phyloP scores from a whole-genome alignment of 2,113 vertebrate species.

The Pelodiscus sinensis region DNA sequence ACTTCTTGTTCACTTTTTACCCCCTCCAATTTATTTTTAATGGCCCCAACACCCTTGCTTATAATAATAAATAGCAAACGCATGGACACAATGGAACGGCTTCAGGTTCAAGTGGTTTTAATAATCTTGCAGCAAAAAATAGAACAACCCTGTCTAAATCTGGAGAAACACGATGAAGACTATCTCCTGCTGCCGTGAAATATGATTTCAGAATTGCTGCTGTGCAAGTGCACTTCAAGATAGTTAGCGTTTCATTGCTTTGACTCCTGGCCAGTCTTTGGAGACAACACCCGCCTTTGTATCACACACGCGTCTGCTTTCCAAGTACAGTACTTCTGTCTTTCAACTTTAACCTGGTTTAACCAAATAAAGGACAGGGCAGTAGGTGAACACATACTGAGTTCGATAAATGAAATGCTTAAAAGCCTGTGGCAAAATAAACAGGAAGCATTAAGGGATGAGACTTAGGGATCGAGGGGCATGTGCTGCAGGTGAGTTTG shows the following conservation, averaged over 20 bases:
- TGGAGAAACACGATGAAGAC: conserved; percentile 60
- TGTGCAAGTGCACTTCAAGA: conserved; percentile 50
- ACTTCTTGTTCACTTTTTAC: conserved; percentile 48
- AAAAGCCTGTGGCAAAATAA: background rate
- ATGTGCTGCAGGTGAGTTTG: background rate
- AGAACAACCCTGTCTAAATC: conserved; percentile 27
- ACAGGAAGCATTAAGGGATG: background rate
- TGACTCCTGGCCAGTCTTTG: conserved; percentile 16
- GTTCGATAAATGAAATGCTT: background rate
- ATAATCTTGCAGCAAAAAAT: conserved; percentile 52
- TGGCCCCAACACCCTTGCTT: conserved; percentile 61
- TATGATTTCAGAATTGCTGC: conserved; percentile 13
- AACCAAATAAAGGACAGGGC: conserved; percentile 31
- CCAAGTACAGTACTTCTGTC: conserved; percentile 28
- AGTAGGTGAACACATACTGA: background rate
- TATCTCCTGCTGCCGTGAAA: conserved; percentile 56
- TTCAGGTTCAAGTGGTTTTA: conserved; percentile 69
- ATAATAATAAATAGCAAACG: conserved; percentile 64
- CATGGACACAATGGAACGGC: conserved; percentile 60
- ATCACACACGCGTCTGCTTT: background rate
- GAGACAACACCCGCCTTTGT: conserved; percentile 57
- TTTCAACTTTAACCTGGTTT: conserved; percentile 8
- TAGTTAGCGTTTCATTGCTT: conserved; percentile 2
- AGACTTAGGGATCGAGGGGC: background rate
- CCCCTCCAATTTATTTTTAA: conserved; percentile 59